Evolutionary conservation across 92 coral and sea anemone genomes (phyloP).

Genomic region (Meandrina meandrites): DNA sequence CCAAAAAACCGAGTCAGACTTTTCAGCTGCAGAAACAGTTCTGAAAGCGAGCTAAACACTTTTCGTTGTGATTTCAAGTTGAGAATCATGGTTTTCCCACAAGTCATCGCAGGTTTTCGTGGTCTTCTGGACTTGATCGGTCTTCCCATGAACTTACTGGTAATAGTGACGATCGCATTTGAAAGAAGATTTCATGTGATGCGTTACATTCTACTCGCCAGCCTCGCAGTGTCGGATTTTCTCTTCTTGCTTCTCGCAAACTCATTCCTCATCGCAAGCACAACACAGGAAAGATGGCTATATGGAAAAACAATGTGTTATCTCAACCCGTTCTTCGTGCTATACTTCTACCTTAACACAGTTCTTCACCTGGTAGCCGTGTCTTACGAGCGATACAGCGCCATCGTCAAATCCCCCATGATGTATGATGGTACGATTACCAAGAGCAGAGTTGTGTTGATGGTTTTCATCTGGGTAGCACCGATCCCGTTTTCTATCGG

Average conservation of each 20-base stretch:
- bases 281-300: slow-evolving; percentile 12
- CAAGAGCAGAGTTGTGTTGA: not conserved
- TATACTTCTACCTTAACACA: slow-evolving; percentile 13
- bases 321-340: not conserved
- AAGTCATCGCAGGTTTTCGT: not conserved
- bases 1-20: too few species aligned
- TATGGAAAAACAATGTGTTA: slow-evolving; percentile 14
- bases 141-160: not conserved
- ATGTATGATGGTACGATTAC: slow-evolving; percentile 13
- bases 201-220: too few species aligned
- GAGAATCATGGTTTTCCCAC: not conserved
- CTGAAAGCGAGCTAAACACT: not conserved
- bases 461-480: not conserved
- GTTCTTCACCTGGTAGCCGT: slow-evolving; percentile 13
- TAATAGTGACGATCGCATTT: not conserved
- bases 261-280: slow-evolving; percentile 20
- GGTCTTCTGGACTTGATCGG: slow-evolving; percentile 8
- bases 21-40: not conserved
- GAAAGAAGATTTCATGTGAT: too few species aligned
- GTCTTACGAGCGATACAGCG: slow-evolving; percentile 7
- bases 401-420: slow-evolving; percentile 23
- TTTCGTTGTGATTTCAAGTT: not conserved
- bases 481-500: slow-evolving; percentile 8
- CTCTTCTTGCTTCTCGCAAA: not conserved
- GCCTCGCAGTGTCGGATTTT: slow-evolving; percentile 13